These are phyloP conservation scores for Cheilosia urbana DNA, from an alignment of 2,888 invertebrate genomes.

Conservation along the genomic window DNA sequence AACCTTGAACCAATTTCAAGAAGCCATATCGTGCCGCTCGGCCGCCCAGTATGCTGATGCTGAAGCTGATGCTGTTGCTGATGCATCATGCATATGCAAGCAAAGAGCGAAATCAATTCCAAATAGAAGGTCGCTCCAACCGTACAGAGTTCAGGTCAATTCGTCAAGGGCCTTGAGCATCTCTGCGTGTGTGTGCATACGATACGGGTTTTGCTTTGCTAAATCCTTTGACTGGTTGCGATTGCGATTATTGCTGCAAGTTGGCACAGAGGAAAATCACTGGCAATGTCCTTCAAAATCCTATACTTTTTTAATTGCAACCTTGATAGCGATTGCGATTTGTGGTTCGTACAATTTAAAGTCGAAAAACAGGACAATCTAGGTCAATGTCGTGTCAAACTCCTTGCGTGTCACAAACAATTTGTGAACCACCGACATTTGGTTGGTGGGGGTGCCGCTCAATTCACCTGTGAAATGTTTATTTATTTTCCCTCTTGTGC, in stretches of 20 bases:
- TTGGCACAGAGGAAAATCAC: conserved; percentile 7
- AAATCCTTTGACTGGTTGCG: conserved; percentile 31
- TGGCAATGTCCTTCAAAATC: neutral
- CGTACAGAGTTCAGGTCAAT: conserved; percentile 62
- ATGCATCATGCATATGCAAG: conserved; percentile 46
- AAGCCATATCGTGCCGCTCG: conserved; percentile 41
- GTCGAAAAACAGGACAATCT: conserved; percentile 11
- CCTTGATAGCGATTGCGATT: conserved; percentile 1
- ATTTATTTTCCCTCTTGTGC: conserved; percentile 16
- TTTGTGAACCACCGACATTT: neutral
- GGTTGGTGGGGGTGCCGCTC: conserved; percentile 14
- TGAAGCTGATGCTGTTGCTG: no score
- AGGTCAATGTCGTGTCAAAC: conserved; percentile 63
- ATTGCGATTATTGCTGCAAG: conserved; percentile 1
- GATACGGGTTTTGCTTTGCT: conserved; percentile 6
- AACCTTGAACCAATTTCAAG: conserved; percentile 71
- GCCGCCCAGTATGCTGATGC: neutral
- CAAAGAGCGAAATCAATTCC: conserved; percentile 68
- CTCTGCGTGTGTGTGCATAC: conserved; percentile 4
- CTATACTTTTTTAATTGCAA: conserved; percentile 14
- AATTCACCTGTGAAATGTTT: conserved; percentile 40
- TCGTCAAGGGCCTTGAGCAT: conserved; percentile 38
- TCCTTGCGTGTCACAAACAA: conserved; percentile 6
- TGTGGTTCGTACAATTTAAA: conserved; percentile 28
- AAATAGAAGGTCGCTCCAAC: conserved; percentile 57